Evolutionary conservation across 2,113 vertebrate genomes (phyloP).

Genomic region (Pituophis catenifer): DNA sequence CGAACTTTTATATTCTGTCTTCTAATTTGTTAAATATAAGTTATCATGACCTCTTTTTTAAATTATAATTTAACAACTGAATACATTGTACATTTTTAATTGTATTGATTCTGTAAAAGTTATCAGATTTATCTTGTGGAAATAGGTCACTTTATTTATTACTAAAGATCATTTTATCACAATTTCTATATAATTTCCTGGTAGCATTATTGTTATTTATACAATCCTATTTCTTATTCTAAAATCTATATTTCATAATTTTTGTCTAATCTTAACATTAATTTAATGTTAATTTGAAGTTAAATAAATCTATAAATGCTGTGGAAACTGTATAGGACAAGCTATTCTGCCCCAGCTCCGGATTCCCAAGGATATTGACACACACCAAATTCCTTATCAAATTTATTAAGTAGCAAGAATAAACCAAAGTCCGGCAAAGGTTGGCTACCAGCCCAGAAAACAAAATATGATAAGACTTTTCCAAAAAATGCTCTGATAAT

Average conservation of each 20-base stretch:
- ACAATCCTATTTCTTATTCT: not conserved
- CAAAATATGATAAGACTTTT: too few species aligned
- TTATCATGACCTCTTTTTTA: not conserved
- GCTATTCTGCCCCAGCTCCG: too few species aligned
- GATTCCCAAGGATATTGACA: too few species aligned
- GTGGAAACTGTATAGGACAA: not conserved
- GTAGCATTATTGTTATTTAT: conserved; percentile 5
- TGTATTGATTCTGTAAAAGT: not conserved
- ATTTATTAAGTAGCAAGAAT: too few species aligned
- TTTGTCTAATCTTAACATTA: not conserved
- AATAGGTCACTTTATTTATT: not conserved
- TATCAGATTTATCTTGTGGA: not conserved
- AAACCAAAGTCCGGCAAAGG: too few species aligned
- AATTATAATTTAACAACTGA: not conserved
- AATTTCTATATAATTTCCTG: not conserved
- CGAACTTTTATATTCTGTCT: not conserved
- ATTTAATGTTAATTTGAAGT: not conserved
- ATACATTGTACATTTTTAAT: conserved; percentile 1
- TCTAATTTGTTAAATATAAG: not conserved
- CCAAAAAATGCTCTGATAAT: too few species aligned
- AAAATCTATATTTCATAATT: not conserved
- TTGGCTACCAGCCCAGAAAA: too few species aligned
- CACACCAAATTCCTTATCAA: too few species aligned
- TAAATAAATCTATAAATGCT: not conserved
- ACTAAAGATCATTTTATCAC: not conserved